Base-by-base conservation (phyloP, 2,797 vertebrate genomes). In the Aerospiza tachiro region DNA sequence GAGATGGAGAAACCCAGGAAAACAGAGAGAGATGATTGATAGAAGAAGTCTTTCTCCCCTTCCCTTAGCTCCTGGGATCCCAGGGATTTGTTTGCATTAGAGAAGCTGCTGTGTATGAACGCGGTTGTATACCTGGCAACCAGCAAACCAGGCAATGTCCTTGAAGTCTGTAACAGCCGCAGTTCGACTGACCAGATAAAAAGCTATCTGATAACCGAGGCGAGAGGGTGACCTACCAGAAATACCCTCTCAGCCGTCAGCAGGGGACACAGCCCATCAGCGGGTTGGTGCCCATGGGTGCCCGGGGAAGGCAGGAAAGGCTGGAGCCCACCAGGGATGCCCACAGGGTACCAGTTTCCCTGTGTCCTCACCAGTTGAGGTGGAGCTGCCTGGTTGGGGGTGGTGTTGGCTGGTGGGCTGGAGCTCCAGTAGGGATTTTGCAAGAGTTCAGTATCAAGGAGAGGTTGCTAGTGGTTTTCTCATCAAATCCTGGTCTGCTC, bases 231-330 rank as follows among this genome's bases (percentile, higher is more conserved):
- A 40, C 33, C 40, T 17, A 22, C 36, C 10, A 70, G 50, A 73
- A 80, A 58, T 6, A 47, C 19, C 17, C 15, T 52, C 36, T 47
- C 13, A 18, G 5, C 70, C 6, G 1, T 6, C 9, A 17, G 23
- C 0, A 3, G 9, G 6, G 42, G 31, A 52, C 6, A n/a, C 22
- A 63, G 6, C 9, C 29, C 16, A 2, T 61, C 14, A 42, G 15
- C 0, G 1, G 5, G 11, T 8, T 62, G 42, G 17, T 73, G 59
- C 7, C 31, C 4, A 0, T 31, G 10, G n/a, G 42, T 49, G 38
- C 38, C 21, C 5, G 6, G 44, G 63, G 45, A 79, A 52, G n/a
- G 33, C 13, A n/a, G 53, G 81, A 33, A 42, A 44, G 36, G 44
- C 21, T 35, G 36, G 29, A 59, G 35, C 14, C 33, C 44, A 73